Evolutionary conservation across 2,888 invertebrate genomes (phyloP), one percentile per base, ranked within the genome.

Genomic region (Lamellibrachia satsuma): DNA sequence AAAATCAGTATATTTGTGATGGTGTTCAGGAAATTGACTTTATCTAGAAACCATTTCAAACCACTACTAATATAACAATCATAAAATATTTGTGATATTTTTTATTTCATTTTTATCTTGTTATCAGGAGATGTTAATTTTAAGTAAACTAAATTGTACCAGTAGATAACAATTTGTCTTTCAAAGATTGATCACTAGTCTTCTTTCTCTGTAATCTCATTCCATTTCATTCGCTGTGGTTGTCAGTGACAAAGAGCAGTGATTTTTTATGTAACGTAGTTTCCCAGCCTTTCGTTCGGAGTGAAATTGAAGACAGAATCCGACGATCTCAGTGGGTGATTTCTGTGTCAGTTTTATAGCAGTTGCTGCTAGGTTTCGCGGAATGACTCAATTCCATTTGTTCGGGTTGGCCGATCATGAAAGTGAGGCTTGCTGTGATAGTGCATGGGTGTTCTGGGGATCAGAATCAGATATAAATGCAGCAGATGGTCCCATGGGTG

Each of bases 381-480:
- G 75, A 15, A 75, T 75, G 75, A 75, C 75, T 75, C 75, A 75
- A 75, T 75, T 75, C 75, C 75, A 75, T 75, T 75, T 75, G 75
- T 75, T 22, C 6, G 75, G 75, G 15, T 75, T 75, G 75, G 75
- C n/a, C 22, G 75, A 75, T 75, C 75, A 75, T 75, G 75, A 75
- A 75, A 75, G 75, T 75, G 75, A 75, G 22, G 75, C n/a, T 75
- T 75, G 75, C 75, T 75, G 15, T 22, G n/a, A 75, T 6, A 75
- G 22, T 2, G 75, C 15, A 75, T 75, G 75, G 22, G 22, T 22
- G 22, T 75, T 75, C 6, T 75, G 75, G 22, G 22, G 11, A 75
- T n/a, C n/a, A n/a, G n/a, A n/a, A 22, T 22, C 75, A 75, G 75
- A 75, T 75, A 75, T 75, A 3, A 75, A 75, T 75, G 15, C n/a